These are phyloP conservation scores for Galagoides demidoff DNA, from an alignment of 2,797 vertebrate species.

Conservation along the genomic window DNA sequence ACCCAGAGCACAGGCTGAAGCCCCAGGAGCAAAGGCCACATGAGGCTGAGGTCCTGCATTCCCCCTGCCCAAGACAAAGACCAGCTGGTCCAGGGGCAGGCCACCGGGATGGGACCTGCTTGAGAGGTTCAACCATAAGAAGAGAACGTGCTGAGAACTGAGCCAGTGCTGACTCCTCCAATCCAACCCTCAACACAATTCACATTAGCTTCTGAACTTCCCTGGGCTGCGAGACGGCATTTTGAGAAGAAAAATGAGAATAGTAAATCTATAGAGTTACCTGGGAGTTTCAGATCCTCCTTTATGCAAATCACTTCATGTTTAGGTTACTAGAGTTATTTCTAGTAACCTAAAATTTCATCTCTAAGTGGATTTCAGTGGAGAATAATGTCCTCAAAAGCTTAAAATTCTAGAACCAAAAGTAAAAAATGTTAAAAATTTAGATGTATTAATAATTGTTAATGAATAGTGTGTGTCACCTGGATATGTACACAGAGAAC, in stretches of 20 bases:
- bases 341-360: slow-evolving; percentile 8
- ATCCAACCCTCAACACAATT: background rate
- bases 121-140: background rate
- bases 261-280: background rate
- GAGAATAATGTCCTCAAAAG: background rate
- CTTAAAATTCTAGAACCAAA: slow-evolving; percentile 2
- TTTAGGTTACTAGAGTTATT: background rate
- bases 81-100: background rate
- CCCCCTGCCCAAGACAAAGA: background rate
- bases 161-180: background rate
- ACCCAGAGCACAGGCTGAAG: background rate
- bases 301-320: slow-evolving; percentile 5
- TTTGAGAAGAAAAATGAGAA: background rate
- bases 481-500: background rate
- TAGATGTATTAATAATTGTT: background rate
- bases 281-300: background rate
- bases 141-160: background rate
- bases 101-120: background rate
- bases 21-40: background rate
- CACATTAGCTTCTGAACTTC: background rate
- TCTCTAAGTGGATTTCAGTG: background rate
- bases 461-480: background rate
- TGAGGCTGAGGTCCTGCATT: background rate
- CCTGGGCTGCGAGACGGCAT: background rate
- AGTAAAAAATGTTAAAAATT: background rate